Evolutionary conservation across 2,888 invertebrate species (phyloP), one percentile per base, ranked within the genome.

Genomic region (Platycheirus albimanus): DNA sequence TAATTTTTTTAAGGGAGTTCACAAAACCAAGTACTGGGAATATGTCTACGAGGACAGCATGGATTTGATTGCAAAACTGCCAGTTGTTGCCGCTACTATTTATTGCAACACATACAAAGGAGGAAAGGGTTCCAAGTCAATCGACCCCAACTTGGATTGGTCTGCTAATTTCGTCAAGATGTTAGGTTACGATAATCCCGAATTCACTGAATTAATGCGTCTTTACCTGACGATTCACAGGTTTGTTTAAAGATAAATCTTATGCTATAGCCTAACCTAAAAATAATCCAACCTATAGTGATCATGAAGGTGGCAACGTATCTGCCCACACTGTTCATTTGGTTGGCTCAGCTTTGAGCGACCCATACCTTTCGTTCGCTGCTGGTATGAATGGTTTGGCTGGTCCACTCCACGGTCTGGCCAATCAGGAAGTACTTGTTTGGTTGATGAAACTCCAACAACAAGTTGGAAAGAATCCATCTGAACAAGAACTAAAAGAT

Each of bases 401-500:
- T 86, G 97, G 97, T 85, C 97, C 97, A 38, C 93, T 97, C 64
- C 97, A 97, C 90, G 97, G 97, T 84, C 92, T 97, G 61, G 97
- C 97, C 84, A 97, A 97, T 90, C 97, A 97, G 92, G 96, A 96
- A 93, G 98, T 98, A 76, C 93, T 99, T 79, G 92, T 98, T 11
- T 99, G 99, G 97, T 90, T 99, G 87, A 95, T 96, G 88, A 98
- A 98, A 90, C 92, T 99, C 33, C 95, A 96, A 86, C 93, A 95
- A 87, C 95, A 97, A 89, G 93, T 99, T 58, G 97, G 97, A 64
- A 95, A 96, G 87, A 95, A 94, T 88, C 95, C 96, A 85, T 94
- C 96, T 13, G 98, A 99, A 90, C 96, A 98, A 0, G 94, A 97
- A 87, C 93, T 99, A 69, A 97, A 97, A 91, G 98, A 99, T 63